phyloP scores from a whole-genome alignment of 2,888 invertebrate genomes.

The Schizotus pectinicornis region DNA sequence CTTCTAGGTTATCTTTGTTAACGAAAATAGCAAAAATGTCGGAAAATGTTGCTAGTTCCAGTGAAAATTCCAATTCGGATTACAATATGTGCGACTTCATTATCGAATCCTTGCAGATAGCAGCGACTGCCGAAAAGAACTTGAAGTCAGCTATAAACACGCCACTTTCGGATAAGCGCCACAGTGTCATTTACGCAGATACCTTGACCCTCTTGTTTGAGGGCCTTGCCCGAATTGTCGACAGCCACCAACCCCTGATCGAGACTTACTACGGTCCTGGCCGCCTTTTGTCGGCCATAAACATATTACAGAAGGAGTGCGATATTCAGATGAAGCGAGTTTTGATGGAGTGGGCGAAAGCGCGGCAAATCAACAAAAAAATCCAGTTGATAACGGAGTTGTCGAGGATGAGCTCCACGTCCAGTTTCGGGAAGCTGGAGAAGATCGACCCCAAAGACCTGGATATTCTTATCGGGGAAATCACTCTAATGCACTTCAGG shows the following conservation, averaged over 20 bases:
- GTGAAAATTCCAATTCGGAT: background rate
- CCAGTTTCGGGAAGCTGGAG: conserved; percentile 59
- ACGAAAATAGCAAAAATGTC: background rate
- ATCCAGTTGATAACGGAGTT: conserved; percentile 68
- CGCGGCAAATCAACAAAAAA: conserved; percentile 69
- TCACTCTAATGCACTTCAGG: conserved; percentile 89
- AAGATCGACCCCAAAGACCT: conserved; percentile 81
- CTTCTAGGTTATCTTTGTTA: background rate
- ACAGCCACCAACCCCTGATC: conserved; percentile 86
- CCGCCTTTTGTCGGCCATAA: conserved; percentile 72
- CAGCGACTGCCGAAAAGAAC: conserved; percentile 74
- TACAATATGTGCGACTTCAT: conserved; percentile 3
- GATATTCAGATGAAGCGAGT: conserved; percentile 70
- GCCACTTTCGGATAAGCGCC: conserved; percentile 71
- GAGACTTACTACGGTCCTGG: conserved; percentile 90
- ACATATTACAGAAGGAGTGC: conserved; percentile 79
- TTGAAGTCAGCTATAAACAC: conserved; percentile 70
- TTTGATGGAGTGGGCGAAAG: conserved; percentile 74
- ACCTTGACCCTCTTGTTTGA: conserved; percentile 85
- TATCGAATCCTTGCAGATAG: conserved; percentile 57
- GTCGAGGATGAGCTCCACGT: conserved; percentile 56
- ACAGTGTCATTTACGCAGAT: conserved; percentile 83
- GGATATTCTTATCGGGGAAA: conserved; percentile 87
- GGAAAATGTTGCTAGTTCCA: background rate
- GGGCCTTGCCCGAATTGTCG: conserved; percentile 81